Evolutionary conservation across 2,113 vertebrate genomes (phyloP).

Genomic region (Mus musculus): GRCm39 chr6:115361501-115362000

Average conservation of each 20-base stretch:
- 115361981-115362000: neutral
- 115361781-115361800: neutral
- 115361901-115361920: neutral
- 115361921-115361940: constrained; percentile 13
- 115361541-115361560: neutral
- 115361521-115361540: neutral
- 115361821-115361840: neutral
- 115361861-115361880: neutral
- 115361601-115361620: neutral
- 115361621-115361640: neutral
- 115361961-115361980: neutral
- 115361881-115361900: neutral
- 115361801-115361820: neutral
- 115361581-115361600: neutral
- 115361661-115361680: neutral
- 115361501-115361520: neutral
- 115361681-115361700: neutral
- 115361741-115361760: neutral
- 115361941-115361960: neutral
- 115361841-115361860: neutral
- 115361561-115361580: neutral
- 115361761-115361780: neutral
- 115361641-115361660: neutral
- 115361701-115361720: neutral
- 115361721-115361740: neutral